phyloP scores from a whole-genome alignment of 2,113 vertebrate genomes.

The Calyptomena viridis region DNA sequence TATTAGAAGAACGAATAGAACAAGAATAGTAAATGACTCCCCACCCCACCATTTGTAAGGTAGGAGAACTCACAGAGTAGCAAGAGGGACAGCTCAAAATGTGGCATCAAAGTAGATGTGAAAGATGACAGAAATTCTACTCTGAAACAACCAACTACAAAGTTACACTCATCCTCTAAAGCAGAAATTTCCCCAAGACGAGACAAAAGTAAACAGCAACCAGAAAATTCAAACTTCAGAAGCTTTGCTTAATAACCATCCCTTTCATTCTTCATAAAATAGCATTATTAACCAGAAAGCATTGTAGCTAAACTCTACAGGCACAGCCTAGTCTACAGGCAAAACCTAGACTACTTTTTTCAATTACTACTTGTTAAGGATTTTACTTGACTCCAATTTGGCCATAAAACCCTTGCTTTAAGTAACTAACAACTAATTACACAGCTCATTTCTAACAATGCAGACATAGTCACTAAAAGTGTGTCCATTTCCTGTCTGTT shows the following conservation, averaged over 20 bases:
- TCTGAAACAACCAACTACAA: not conserved
- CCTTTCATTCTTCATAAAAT: not conserved
- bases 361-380: not conserved
- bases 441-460: not conserved
- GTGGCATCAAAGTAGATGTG: constrained; percentile 33
- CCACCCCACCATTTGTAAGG: not conserved
- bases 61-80: constrained; percentile 28
- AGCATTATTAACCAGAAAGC: not conserved
- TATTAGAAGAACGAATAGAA: constrained; percentile 13
- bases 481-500: not conserved
- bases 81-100: constrained; percentile 44
- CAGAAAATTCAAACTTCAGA: not conserved
- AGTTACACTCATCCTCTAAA: not conserved
- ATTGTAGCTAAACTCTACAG: not conserved
- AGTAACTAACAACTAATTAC: not conserved
- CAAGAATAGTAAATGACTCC: not conserved
- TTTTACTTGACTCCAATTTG: not conserved
- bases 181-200: not conserved
- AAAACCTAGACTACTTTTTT: not conserved
- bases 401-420: not conserved
- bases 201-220: not conserved
- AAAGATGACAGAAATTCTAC: not conserved
- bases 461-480: not conserved
- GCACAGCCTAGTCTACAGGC: not conserved
- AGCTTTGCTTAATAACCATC: not conserved